Percentiles rank a stretch among this genome's conserved stretches.
Conservation (phyloP, 64 coral and sea anemone species). For the Anthopleura sola region DNA sequence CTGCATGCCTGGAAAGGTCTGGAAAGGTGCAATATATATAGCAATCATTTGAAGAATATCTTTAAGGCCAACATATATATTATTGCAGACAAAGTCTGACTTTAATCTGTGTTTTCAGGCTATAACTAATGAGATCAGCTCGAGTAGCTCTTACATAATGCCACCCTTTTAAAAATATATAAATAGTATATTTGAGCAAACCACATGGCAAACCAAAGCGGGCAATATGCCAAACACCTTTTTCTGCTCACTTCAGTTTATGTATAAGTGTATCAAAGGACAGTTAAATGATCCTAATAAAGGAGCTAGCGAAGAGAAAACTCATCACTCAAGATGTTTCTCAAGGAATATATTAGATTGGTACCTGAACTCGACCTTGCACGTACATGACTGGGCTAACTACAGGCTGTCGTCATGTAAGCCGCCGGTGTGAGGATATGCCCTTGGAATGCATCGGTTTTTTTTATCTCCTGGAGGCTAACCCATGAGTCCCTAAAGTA, state of each 20-base stretch:
- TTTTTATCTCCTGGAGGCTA: too few species aligned
- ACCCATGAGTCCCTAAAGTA: too few species aligned
- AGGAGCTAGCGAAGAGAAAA: background rate
- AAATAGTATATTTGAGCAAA: background rate
- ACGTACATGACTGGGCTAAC: background rate
- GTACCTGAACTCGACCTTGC: background rate
- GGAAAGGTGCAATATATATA: too few species aligned
- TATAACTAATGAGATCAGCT: background rate
- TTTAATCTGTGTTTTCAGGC: background rate
- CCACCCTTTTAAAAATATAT: background rate
- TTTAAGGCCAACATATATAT: background rate
- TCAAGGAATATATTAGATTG: background rate
- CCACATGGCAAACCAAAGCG: background rate
- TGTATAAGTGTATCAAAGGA: too few species aligned
- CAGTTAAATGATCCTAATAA: background rate
- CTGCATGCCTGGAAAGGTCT: too few species aligned
- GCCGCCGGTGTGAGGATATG: too few species aligned
- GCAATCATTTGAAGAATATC: too few species aligned
- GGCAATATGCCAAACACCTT: background rate
- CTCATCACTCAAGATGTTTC: background rate
- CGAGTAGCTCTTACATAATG: background rate
- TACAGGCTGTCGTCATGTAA: too few species aligned
- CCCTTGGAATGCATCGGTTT: too few species aligned
- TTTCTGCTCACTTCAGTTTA: background rate
- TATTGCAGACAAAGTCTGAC: background rate